Evolutionary conservation across 2,797 vertebrate species (phyloP), one percentile per base, ranked within the genome.

Genomic region (Sebastes hopkinsi): DNA sequence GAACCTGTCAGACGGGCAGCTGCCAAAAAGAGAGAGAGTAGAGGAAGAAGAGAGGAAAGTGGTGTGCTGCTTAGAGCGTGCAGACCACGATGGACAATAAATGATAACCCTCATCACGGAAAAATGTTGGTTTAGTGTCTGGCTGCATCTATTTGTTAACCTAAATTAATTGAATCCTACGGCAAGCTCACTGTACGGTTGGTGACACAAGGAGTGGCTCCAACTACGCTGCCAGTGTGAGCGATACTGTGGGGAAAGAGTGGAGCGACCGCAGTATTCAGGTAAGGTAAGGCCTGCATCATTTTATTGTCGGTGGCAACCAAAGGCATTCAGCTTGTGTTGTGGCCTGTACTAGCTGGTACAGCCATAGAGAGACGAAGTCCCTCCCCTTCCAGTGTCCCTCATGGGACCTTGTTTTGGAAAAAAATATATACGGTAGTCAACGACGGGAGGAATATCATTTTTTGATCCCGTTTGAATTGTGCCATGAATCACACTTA

Each of bases 371-470:
- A 50, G 18, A 20, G 18, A 3, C 3, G 8, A 50, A 50, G 46
- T 18, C 46, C 18, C 46, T 50, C 46, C 16, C 18, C 46, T 50
- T 50, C 18, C 16, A 0, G 46, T 50, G 46, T 50, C 7, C 46
- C 18, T 18, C 46, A 50, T 20, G 46, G 46, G 46, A 50, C 46
- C 18, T 50, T 50, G 0, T 20, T 20, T 18, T 18, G 46, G 46
- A 50, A 18, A 50, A 0, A 18, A 50, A 50, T 0, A 50, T 50
- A 0, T 50, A 50, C 46, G 8, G 18, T 50, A 50, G 3, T 50
- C 16, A 20, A 50, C 18, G 18, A 18, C 7, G 8, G 7, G 18
- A 50, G 46, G 0, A 18, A 50, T 20, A 20, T 50, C 0, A 18
- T 20, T 50, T 50, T 50, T 50, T 50, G 18, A 20, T 50, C 46